A percentile compares a stretch with the other conserved stretches of the same genome.
These are phyloP conservation scores for Geococcyx californianus DNA, from an alignment of 2,113 vertebrate genomes.

Conservation along the genomic window DNA sequence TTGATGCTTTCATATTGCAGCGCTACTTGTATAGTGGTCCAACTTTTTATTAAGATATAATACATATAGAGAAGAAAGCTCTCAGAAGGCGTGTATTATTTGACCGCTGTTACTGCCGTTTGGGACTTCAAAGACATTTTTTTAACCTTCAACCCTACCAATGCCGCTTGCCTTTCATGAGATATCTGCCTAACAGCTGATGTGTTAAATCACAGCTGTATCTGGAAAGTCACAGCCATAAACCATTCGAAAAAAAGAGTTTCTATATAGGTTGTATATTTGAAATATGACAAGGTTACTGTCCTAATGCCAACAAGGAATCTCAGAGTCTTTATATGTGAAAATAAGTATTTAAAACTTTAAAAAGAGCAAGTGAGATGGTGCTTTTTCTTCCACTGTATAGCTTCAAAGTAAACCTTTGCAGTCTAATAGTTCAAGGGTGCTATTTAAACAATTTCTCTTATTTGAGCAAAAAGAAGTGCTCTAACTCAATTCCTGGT, in stretches of 20 bases:
- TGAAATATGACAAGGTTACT: slow-evolving; percentile 12
- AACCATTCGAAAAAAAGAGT: background rate
- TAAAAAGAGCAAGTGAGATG: background rate
- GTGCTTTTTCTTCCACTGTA: background rate
- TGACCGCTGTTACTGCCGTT: background rate
- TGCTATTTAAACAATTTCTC: slow-evolving; percentile 21
- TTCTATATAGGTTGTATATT: background rate
- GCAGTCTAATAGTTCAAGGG: slow-evolving; percentile 17
- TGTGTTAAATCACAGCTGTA: slow-evolving; percentile 33
- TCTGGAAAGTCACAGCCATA: slow-evolving; percentile 4
- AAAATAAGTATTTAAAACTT: slow-evolving; percentile 37
- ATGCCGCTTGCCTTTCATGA: slow-evolving; percentile 4
- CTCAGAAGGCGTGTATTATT: background rate
- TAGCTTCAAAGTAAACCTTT: slow-evolving; percentile 35
- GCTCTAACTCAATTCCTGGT: background rate
- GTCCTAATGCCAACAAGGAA: background rate
- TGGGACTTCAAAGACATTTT: slow-evolving; percentile 25
- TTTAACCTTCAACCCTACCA: slow-evolving; percentile 13
- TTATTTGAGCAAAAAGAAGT: slow-evolving; percentile 9
- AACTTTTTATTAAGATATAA: background rate
- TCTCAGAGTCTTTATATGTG: background rate
- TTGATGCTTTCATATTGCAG: background rate
- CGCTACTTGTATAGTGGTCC: background rate
- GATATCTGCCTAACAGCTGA: background rate
- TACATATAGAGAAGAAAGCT: background rate